Evolutionary conservation across 2,797 vertebrate species (phyloP), one percentile per base, ranked within the genome.

Genomic region (Apogon talboti): DNA sequence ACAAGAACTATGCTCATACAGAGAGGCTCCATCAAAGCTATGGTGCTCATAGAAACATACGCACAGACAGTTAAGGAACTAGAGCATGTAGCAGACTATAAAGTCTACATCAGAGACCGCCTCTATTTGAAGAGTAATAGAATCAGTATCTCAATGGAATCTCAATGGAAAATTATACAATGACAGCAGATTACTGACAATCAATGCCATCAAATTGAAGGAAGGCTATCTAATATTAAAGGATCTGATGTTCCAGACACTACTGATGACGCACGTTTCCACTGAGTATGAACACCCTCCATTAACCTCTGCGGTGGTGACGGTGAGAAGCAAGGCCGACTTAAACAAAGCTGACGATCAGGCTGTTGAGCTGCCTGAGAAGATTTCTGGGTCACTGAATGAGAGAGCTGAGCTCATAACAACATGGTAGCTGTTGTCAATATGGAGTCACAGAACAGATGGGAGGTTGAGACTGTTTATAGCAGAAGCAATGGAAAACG

Each of bases 351-450:
- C 85, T 55, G 64, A 66, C 68, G 43, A 49, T 87, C 68, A 76
- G 69, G 49, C 56, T 42, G 67, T 41, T 64, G 55, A 78, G 69
- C 52, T 45, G 78, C 66, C 76, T 79, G 60, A 61, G 59, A 74
- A 83, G 82, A 83, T 91, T 87, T 88, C 66, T 76, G 77, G 83
- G 79, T 87, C 79, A 81, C 11, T 74, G 59, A 63, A 77, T 72
- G 70, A 44, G 57, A 70, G 45, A 73, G 61, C 65, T 47, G 74
- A 85, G 82, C 74, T 66, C 43, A 43, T 35, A 55, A 52, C 52
- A 60, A 79, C 80, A 78, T 57, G 54, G 59, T 74, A 58, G 67
- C 69, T 60, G 45, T 33, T 78, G 63, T 89, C 61, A 28, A 50
- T 11, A 47, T 44, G 48, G 75, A 78, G 45, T 48, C 8, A 2